Evolutionary conservation across 2,797 vertebrate genomes (phyloP), one percentile per base, ranked within the genome.

Genomic region (Gouania willdenowi): DNA sequence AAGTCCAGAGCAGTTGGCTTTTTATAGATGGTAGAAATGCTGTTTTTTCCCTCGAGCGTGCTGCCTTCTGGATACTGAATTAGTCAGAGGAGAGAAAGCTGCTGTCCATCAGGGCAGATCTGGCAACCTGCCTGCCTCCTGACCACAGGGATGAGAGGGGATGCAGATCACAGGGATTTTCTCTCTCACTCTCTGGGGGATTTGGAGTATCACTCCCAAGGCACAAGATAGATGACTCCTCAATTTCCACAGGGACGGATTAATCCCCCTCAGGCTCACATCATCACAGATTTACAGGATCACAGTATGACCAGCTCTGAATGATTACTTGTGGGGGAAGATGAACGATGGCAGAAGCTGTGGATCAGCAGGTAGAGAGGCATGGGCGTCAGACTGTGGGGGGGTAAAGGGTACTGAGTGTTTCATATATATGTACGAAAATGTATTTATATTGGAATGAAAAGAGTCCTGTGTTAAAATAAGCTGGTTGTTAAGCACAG

Each of bases 141-240:
- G 45, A 44, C 39, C 20, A 24, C 47, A 37, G 53, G 31, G 34
- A 45, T n/a, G 33, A 49, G 58, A 23, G 18, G 13, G 63, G 43
- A 56, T 20, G 3, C 25, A 47, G 54, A 71, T 71, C 48, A 41
- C 5, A 4, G 39, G 57, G 52, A 40, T 65, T 48, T 49, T 74
- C 36, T 41, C 42, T 31, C 67, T 41, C 42, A 31, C 67, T 55
- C 65, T 39, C 47, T 41, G 55, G 53, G 47, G 61, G 68, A 75
- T 76, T 80, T 64, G 54, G 22, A 23, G 51, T 19, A 54, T 56
- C 30, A 13, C 11, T 63, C 61, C 50, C 53, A 10, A 3, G 2
- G 13, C 60, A 45, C 58, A 42, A 51, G 53, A 66, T 52, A 14
- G 41, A 63, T 58, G 50, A 66, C 32, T 63, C 75, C 61, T 68